Conservation (phyloP, 1,140 invertebrate species). For the Capitella teleta region DNA sequence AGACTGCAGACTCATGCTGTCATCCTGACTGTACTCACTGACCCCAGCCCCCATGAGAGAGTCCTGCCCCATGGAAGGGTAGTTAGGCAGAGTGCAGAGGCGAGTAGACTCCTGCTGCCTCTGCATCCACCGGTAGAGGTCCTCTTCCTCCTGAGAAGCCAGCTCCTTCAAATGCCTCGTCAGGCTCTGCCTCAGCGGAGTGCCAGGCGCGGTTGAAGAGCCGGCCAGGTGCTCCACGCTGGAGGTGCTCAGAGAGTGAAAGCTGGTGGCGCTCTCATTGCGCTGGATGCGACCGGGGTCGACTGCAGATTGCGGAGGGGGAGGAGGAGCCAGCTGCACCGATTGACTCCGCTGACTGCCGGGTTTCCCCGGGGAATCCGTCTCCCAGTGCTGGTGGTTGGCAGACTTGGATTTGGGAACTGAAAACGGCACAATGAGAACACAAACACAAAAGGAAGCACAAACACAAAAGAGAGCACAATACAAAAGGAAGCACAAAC, state of each 20-base stretch:
- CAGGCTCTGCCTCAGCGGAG: slow-evolving; percentile 16
- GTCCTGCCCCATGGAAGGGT: slow-evolving; percentile 18
- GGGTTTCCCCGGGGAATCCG: no score
- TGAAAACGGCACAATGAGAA: no score
- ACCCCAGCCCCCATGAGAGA: slow-evolving; percentile 21
- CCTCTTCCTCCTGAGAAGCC: slow-evolving; percentile 48
- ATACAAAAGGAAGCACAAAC: no score
- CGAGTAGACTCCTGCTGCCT: slow-evolving; percentile 62
- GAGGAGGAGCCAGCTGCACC: slow-evolving; percentile 9
- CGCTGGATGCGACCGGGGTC: slow-evolving; percentile 56
- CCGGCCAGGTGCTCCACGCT: background rate
- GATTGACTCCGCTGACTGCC: no score
- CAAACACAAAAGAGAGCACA: no score
- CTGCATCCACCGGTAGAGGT: slow-evolving; percentile 85
- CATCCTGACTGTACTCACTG: slow-evolving; percentile 30
- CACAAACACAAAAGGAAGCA: no score
- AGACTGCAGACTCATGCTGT: no score
- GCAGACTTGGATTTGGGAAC: no score
- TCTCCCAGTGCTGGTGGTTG: no score
- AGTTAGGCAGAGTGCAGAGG: background rate
- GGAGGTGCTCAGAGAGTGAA: slow-evolving; percentile 19
- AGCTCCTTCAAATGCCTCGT: slow-evolving; percentile 8
- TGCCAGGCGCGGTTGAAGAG: slow-evolving; percentile 14
- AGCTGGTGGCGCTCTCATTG: slow-evolving; percentile 50
- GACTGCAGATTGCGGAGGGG: slow-evolving; percentile 41